phyloP scores from a whole-genome alignment of 1,140 invertebrate species.

The Stegodyphus dumicola region DNA sequence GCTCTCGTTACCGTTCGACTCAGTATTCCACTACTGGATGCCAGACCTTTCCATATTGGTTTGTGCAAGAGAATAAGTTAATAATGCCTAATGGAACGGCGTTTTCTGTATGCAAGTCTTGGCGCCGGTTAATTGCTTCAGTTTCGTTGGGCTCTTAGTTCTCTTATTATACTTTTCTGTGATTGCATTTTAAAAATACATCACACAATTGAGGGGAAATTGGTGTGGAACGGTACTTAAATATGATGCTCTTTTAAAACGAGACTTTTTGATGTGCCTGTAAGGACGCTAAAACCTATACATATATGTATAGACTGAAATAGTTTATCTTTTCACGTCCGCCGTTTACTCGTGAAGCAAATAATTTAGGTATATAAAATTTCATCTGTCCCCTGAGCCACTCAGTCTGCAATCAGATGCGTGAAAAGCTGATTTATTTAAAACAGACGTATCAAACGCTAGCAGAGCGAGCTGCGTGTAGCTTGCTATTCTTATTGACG shows the following conservation, averaged over 20 bases:
- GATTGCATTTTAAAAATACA: conserved; percentile 52
- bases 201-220: not conserved
- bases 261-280: not conserved
- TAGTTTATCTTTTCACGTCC: too few species aligned
- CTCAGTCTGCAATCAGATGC: too few species aligned
- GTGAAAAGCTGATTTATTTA: too few species aligned
- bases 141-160: not conserved
- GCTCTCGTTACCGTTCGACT: not conserved
- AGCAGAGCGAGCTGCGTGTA: too few species aligned
- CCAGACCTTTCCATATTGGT: conserved; percentile 13
- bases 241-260: conserved; percentile 27
- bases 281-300: too few species aligned
- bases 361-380: too few species aligned
- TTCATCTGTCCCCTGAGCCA: too few species aligned
- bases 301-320: too few species aligned
- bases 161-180: not conserved
- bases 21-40: conserved; percentile 24
- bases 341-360: too few species aligned
- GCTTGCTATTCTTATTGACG: too few species aligned
- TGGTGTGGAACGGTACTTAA: conserved; percentile 49
- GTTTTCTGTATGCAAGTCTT: conserved; percentile 26
- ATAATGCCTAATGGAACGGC: not conserved
- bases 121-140: not conserved
- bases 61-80: conserved; percentile 20
- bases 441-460: too few species aligned